Conservation (phyloP, 2,113 vertebrate species). For the Pedionomus torquatus region DNA sequence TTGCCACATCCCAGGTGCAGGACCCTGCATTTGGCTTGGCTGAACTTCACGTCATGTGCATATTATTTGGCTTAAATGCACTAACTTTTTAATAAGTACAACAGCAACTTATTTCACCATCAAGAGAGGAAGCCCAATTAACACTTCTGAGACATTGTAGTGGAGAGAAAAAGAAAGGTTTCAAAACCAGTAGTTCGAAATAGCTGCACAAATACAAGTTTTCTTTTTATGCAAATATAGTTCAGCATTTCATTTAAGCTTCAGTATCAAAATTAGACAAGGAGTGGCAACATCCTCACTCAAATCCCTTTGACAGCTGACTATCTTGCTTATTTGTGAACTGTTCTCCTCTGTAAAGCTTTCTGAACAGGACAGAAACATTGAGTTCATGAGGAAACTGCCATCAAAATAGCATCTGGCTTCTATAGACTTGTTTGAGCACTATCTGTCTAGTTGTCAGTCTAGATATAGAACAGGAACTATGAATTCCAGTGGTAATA, state of each 20-base stretch:
- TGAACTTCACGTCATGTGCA: too few species aligned
- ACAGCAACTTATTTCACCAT: background rate
- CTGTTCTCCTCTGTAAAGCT: background rate
- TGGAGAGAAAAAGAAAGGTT: background rate
- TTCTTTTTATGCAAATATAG: background rate
- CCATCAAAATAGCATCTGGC: background rate
- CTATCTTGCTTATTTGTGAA: background rate
- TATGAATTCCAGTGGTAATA: background rate
- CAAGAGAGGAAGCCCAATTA: background rate
- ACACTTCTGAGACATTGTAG: background rate
- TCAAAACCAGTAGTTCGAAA: background rate
- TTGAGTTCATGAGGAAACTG: background rate
- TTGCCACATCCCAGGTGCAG: too few species aligned
- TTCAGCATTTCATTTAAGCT: background rate
- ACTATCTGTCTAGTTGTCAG: background rate
- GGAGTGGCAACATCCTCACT: background rate
- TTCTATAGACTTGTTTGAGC: background rate
- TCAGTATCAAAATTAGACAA: background rate
- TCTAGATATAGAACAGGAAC: background rate
- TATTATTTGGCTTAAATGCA: background rate
- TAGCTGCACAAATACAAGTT: background rate
- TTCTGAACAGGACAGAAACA: background rate
- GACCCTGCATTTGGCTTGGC: too few species aligned
- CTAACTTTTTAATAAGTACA: background rate
- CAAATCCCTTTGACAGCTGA: background rate